Evolutionary conservation across 1,140 invertebrate genomes (phyloP), one percentile per base, ranked within the genome.

Genomic region (Limonius californicus): DNA sequence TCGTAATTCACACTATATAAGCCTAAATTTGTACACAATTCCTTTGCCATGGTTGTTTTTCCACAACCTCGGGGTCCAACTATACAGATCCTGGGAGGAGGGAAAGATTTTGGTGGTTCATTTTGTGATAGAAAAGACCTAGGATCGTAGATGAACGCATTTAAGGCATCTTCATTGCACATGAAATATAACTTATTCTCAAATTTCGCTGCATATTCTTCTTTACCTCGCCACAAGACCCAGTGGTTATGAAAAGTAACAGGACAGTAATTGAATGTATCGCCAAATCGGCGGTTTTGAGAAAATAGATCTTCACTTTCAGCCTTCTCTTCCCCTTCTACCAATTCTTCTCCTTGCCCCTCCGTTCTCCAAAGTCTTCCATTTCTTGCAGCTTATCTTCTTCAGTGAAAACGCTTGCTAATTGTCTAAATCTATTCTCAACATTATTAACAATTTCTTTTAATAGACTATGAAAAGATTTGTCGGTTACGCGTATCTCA

Each of bases 211-310:
- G 70, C 64, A 63, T 79, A 82, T 54, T 83, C 77, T 43, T 78
- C 68, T 72, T 81, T 83, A 3, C 83, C 83, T 72, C 78, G 78
- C 81, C 82, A 83, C 12, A 86, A 68, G n/a, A 83, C 74, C 16
- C 74, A 71, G 62, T 82, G 67, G 42, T 80, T 72, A 54, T 74
- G 66, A 66, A 79, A 80, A 6, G 80, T 73, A 15, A 85, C 72
- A 11, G 83, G 83, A 66, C 84, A 85, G 61, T 79, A 85, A 59
- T 76, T 47, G 60, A 70, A 75, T 4, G 80, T 84, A 69, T 84
- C 82, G n/a, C 82, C 80, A 18, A 82, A 76, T 50, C 72, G 71
- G 55, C 73, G 66, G 57, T 76, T 69, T 43, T 77, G 72, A 57
- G 79, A 75, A 62, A 76, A 73, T 0, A 67, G 9, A 18, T 72